Evolutionary conservation across 2,113 vertebrate species (phyloP).

Genomic region (Pelodiscus sinensis): DNA sequence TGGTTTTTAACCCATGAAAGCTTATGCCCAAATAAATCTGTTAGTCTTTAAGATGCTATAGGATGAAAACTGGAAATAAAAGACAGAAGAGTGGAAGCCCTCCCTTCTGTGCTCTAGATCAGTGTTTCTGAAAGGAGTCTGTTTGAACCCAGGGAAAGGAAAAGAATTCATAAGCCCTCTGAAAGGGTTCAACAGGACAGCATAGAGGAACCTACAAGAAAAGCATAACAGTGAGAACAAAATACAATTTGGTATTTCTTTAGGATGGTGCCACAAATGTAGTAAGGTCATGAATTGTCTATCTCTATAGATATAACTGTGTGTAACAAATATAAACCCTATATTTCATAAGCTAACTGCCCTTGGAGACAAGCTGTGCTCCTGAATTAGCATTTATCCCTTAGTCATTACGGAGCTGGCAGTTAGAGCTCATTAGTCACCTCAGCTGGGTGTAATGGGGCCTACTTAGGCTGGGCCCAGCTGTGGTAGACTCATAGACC

Average conservation of each 20-base stretch:
- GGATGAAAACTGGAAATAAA: neutral
- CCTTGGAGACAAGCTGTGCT: neutral
- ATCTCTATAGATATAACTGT: neutral
- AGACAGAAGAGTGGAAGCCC: neutral
- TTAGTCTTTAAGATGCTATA: neutral
- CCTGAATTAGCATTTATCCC: neutral
- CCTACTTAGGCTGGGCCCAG: neutral
- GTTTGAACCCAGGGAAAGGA: neutral
- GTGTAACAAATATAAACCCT: neutral
- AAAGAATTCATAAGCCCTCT: rapidly evolving
- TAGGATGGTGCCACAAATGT: neutral
- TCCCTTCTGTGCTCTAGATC: neutral
- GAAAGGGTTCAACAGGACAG: neutral
- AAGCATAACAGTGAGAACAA: neutral
- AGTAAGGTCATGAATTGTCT: neutral
- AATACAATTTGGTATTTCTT: neutral
- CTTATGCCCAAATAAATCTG: too few species aligned
- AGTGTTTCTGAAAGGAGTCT: neutral
- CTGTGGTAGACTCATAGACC: too few species aligned
- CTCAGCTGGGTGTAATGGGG: neutral
- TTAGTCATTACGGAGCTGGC: neutral
- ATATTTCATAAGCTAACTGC: neutral
- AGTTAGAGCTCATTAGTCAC: neutral
- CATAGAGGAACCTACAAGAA: neutral
- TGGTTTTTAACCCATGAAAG: too few species aligned